Conservation (phyloP, 2,888 invertebrate genomes). For the Drosophila austrosaltans region DNA sequence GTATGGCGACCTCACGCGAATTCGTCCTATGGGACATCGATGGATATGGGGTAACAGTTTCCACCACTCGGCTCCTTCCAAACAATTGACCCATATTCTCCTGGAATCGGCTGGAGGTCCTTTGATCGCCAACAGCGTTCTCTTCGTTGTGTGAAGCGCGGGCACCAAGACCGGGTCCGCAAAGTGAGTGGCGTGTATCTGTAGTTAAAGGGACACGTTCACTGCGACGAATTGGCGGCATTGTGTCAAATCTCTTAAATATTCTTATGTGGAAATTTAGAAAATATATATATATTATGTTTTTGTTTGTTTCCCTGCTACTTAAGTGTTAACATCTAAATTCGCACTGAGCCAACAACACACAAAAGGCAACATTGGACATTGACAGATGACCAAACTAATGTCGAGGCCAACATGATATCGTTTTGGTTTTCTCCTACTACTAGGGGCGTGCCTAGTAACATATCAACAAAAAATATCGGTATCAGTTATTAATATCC, state of each 20-base stretch:
- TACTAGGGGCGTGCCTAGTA: too few species aligned
- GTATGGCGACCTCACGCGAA: neutral
- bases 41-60: neutral
- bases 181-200: neutral
- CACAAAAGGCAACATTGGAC: neutral
- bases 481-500: too few species aligned
- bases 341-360: neutral
- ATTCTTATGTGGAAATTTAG: conserved; percentile 7
- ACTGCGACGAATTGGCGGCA: conserved; percentile 3
- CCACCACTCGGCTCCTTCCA: neutral
- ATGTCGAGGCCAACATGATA: conserved; percentile 1
- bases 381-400: neutral
- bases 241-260: conserved; percentile 23
- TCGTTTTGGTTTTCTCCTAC: conserved; percentile 28
- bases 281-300: conserved; percentile 12
- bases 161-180: neutral
- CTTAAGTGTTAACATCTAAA: conserved; percentile 4
- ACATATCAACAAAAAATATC: too few species aligned
- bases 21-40: neutral
- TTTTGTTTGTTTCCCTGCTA: neutral
- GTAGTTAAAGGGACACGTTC: neutral
- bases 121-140: neutral
- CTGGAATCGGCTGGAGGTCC: neutral
- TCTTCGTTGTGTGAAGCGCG: neutral
- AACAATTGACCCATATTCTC: neutral